These are phyloP conservation scores for Merluccius polli DNA, from an alignment of 2,797 vertebrate species.

Conservation along the genomic window DNA sequence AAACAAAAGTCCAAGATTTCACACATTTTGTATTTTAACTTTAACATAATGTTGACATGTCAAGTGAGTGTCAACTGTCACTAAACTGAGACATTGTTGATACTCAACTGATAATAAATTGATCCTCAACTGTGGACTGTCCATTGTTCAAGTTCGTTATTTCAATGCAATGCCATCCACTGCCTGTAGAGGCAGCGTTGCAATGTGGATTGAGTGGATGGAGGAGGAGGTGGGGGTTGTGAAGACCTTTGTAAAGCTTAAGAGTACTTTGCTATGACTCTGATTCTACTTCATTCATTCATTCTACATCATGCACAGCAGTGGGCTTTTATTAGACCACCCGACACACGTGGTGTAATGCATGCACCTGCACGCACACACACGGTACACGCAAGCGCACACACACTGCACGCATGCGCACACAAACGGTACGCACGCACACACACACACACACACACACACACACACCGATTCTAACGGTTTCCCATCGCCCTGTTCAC, in stretches of 20 bases:
- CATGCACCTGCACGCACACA: too few relatives aligned
- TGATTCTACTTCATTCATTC: neutral
- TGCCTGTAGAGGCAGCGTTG: conserved; percentile 45
- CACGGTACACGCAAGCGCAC: too few relatives aligned
- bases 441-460: too few relatives aligned
- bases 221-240: neutral
- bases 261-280: neutral
- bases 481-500: neutral
- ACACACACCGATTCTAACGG: neutral
- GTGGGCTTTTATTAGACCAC: neutral
- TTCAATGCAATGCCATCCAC: conserved; percentile 36
- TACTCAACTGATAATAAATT: too few relatives aligned
- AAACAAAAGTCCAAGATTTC: too few relatives aligned
- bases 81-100: too few relatives aligned
- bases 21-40: too few relatives aligned
- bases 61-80: too few relatives aligned
- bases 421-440: too few relatives aligned
- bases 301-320: neutral
- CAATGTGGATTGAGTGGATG: neutral
- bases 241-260: neutral
- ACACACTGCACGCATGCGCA: neutral
- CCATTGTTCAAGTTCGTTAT: conserved; percentile 35
- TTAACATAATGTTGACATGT: too few relatives aligned
- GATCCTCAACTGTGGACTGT: too few relatives aligned
- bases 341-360: neutral